phyloP scores from a whole-genome alignment of 1,140 invertebrate genomes.

The Diprion similis region DNA sequence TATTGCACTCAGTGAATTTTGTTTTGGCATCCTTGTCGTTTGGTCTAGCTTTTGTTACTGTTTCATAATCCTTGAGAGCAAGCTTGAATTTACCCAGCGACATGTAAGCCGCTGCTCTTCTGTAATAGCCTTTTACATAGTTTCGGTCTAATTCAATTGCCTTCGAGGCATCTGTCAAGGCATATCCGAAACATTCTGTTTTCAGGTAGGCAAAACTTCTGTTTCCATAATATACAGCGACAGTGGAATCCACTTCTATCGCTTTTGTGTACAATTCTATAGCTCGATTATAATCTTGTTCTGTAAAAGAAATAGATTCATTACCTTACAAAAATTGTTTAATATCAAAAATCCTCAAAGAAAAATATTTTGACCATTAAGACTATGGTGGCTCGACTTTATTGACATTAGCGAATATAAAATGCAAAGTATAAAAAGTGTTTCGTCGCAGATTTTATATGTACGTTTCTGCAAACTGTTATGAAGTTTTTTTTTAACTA shows the following conservation, averaged over 20 bases:
- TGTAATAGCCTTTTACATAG: constrained; percentile 95
- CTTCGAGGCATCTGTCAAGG: constrained; percentile 88
- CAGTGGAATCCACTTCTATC: constrained; percentile 84
- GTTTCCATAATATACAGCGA: constrained; percentile 91
- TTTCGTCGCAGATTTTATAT: too few species aligned
- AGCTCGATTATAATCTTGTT: constrained; percentile 87
- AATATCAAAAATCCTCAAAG: constrained; percentile 19
- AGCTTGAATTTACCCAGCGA: constrained; percentile 96
- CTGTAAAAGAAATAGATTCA: constrained; percentile 65
- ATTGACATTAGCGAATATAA: too few species aligned
- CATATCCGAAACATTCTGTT: constrained; percentile 93
- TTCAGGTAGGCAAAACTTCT: constrained; percentile 94
- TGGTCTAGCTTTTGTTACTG: constrained; percentile 89
- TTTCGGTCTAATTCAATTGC: constrained; percentile 88
- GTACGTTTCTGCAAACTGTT: too few species aligned
- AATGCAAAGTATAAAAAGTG: too few species aligned
- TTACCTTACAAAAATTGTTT: constrained; percentile 9
- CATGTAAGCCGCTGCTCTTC: constrained; percentile 96
- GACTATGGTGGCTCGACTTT: too few species aligned
- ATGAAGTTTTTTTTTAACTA: too few species aligned
- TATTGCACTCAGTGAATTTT: constrained; percentile 95
- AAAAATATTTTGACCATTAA: too few species aligned
- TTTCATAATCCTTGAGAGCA: constrained; percentile 96
- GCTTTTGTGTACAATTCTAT: constrained; percentile 92
- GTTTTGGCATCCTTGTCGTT: constrained; percentile 93